These are phyloP conservation scores for Macrophya alboannulata DNA, from an alignment of 2,888 invertebrate species.

Conservation along the genomic window DNA sequence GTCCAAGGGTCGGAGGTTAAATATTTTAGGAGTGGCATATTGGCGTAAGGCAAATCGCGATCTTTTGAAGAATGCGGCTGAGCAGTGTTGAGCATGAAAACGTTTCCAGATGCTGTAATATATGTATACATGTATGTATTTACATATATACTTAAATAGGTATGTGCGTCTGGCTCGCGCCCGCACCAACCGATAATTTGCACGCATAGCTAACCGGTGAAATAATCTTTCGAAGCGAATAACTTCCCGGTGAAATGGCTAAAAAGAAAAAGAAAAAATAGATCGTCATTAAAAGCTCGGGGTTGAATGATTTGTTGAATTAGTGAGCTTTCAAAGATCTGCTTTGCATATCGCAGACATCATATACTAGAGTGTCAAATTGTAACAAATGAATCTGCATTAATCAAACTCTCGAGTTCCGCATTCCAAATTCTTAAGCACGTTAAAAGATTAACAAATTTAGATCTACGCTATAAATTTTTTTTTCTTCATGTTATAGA, in stretches of 20 bases:
- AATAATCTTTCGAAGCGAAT: conserved; percentile 35
- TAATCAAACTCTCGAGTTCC: conserved; percentile 10
- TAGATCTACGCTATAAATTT: not conserved
- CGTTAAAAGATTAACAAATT: not conserved
- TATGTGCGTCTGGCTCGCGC: not conserved
- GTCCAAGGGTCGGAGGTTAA: not conserved
- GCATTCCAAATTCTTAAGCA: not conserved
- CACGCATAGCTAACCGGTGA: conserved; percentile 44
- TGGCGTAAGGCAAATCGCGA: conserved; percentile 31
- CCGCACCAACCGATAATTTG: not conserved
- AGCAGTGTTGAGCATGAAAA: not conserved
- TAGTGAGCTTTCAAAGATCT: not conserved
- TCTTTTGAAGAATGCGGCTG: conserved; percentile 21
- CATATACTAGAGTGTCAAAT: not conserved
- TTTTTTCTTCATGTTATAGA: not conserved
- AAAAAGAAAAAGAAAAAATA: not conserved
- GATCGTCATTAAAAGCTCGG: not conserved
- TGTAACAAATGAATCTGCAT: not conserved
- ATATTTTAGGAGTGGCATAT: conserved; percentile 29
- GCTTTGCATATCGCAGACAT: not conserved
- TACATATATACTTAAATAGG: not conserved
- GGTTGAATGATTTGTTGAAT: not conserved
- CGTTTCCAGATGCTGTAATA: not conserved
- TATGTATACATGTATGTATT: not conserved
- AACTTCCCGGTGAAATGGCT: conserved; percentile 13